A percentile compares a stretch with the other conserved stretches of the same genome.
Conservation (phyloP, 64 coral and sea anemone genomes). For the Pocillopora verrucosa region DNA sequence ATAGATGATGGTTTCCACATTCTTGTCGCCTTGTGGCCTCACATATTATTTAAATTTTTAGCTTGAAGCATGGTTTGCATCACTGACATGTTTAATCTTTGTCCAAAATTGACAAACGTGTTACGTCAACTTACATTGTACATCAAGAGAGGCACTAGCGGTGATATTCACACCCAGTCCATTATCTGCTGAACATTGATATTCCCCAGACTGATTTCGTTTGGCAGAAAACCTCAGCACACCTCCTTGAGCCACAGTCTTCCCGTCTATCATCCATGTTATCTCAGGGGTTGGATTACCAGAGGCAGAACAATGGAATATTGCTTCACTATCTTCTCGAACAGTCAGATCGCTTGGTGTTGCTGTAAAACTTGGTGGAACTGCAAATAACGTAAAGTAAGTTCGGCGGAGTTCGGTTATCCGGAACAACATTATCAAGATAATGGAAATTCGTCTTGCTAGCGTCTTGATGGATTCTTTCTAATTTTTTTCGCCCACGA, state of each 20-base stretch:
- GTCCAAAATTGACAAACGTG: too few relatives aligned
- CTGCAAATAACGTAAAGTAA: background rate
- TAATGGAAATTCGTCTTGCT: too few relatives aligned
- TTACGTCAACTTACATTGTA: background rate
- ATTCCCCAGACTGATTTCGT: background rate
- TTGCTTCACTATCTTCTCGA: background rate
- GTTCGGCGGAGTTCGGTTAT: background rate
- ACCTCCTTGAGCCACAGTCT: background rate
- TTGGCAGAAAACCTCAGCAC: background rate
- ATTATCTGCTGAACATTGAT: conserved; percentile 1
- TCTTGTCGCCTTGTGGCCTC: too few relatives aligned
- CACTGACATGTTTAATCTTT: too few relatives aligned
- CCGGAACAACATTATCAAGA: too few relatives aligned
- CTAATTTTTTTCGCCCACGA: too few relatives aligned
- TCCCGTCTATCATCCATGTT: background rate
- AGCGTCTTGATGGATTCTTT: too few relatives aligned
- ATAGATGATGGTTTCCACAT: too few relatives aligned
- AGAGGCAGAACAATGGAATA: background rate
- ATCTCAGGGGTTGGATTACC: background rate
- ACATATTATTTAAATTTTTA: too few relatives aligned
- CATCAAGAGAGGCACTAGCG: background rate
- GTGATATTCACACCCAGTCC: background rate
- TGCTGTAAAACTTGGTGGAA: background rate
- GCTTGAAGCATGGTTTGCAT: too few relatives aligned
- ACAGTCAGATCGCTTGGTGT: background rate